These are phyloP conservation scores for Palythoa heliodiscus DNA, from an alignment of 92 coral and sea anemone genomes.

Conservation along the genomic window DNA sequence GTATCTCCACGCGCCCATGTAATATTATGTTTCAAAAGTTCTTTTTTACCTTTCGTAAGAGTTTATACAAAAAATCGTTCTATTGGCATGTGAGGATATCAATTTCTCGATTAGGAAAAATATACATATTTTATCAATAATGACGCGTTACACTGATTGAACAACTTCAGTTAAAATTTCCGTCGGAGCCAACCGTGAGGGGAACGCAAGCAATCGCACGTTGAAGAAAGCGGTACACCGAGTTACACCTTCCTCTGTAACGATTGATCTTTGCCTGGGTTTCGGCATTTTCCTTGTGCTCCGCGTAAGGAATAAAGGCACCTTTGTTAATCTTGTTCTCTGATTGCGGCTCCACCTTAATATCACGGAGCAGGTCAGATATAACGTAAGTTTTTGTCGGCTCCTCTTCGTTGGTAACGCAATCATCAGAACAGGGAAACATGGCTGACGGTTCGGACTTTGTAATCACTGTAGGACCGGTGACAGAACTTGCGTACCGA, in stretches of 20 bases:
- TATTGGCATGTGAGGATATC: too few relatives aligned
- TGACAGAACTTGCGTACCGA: neutral
- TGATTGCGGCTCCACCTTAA: constrained; percentile 10
- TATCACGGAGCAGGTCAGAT: constrained; percentile 31
- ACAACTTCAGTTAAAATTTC: neutral
- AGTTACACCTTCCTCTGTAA: constrained; percentile 1
- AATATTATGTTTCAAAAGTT: too few relatives aligned
- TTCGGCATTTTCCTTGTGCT: constrained; percentile 17
- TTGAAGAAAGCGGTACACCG: constrained; percentile 33
- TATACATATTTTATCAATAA: too few relatives aligned
- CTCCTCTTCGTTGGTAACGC: neutral
- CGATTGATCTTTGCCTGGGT: neutral
- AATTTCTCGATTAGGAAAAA: too few relatives aligned
- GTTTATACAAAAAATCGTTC: too few relatives aligned
- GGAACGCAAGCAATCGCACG: constrained; percentile 36
- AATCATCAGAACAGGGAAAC: neutral
- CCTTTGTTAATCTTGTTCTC: neutral
- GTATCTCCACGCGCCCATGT: too few relatives aligned
- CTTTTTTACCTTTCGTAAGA: too few relatives aligned
- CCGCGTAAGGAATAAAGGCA: constrained; percentile 13
- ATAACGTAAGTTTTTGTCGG: constrained; percentile 3
- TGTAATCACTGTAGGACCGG: neutral
- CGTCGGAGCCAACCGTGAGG: neutral
- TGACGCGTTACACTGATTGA: neutral
- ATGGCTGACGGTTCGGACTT: neutral